A percentile compares a stretch with the other conserved stretches of the same genome.
These are phyloP conservation scores for Leptarthrus brevirostris DNA, from an alignment of 2,888 invertebrate species.

Conservation along the genomic window DNA sequence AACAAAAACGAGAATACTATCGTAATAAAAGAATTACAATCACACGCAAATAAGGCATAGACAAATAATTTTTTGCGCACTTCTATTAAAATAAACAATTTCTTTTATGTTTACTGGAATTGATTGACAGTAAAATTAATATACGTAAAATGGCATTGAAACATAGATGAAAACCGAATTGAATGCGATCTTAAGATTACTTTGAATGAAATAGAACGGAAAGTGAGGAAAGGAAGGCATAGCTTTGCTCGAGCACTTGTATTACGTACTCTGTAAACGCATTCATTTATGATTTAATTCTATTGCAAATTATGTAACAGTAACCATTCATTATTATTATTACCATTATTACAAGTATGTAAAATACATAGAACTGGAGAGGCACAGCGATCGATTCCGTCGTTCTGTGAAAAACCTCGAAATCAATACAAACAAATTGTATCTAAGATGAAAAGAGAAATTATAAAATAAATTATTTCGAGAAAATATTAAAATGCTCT, in stretches of 20 bases:
- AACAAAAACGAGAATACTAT: too few relatives aligned
- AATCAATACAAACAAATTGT: conserved; percentile 34
- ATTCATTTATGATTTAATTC: conserved; percentile 25
- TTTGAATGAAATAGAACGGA: not conserved
- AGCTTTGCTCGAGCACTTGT: too few relatives aligned
- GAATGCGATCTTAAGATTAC: not conserved
- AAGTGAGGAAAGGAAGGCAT: too few relatives aligned
- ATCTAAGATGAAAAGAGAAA: conserved; percentile 32
- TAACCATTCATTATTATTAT: conserved; percentile 33
- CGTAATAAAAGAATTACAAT: too few relatives aligned
- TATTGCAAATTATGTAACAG: conserved; percentile 29
- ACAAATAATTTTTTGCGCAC: conserved; percentile 35
- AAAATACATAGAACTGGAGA: conserved; percentile 6
- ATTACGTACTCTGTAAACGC: not conserved
- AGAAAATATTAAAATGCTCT: conserved; percentile 4
- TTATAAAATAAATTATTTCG: conserved; percentile 43
- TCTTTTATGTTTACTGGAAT: conserved; percentile 24
- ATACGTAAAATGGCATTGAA: not conserved
- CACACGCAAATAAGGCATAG: conserved; percentile 34
- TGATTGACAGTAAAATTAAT: conserved; percentile 1
- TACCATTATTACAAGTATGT: conserved; percentile 20
- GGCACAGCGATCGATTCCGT: conserved; percentile 16
- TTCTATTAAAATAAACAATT: conserved; percentile 20
- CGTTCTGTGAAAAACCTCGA: conserved; percentile 35
- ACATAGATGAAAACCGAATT: conserved; percentile 8